Percentiles rank a stretch among this genome's conserved stretches.
Evolutionary conservation across 2,113 vertebrate genomes (phyloP).

Genomic region (Hypomesus transpacificus): DNA sequence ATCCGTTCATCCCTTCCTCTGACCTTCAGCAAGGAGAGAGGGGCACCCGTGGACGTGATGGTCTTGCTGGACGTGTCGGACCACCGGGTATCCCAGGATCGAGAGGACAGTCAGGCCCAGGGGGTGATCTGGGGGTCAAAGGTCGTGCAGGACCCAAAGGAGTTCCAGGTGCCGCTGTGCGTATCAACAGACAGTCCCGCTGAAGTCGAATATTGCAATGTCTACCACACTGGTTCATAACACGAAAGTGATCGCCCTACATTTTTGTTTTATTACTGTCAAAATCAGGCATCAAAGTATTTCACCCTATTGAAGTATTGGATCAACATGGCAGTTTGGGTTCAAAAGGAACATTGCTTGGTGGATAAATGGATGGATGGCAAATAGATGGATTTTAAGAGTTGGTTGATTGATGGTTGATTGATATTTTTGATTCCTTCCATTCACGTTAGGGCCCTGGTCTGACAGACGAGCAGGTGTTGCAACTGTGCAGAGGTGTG

Average conservation of each 20-base stretch:
- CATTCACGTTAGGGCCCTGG: conserved; percentile 65
- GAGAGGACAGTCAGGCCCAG: conserved; percentile 63
- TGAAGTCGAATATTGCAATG: too few species aligned
- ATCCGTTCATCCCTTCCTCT: background rate
- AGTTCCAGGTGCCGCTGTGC: conserved; percentile 64
- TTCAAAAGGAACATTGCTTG: too few species aligned
- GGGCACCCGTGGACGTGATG: conserved; percentile 56
- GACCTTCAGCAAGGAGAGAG: conserved; percentile 62
- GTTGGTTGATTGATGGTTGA: background rate
- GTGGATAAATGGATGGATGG: too few species aligned
- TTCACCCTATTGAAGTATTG: too few species aligned
- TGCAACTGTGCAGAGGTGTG: conserved; percentile 71
- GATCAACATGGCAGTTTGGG: too few species aligned
- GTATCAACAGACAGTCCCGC: conserved; percentile 26
- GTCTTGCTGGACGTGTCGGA: conserved; percentile 60
- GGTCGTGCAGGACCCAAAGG: conserved; percentile 70
- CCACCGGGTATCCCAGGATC: conserved; percentile 70
- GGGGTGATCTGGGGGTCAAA: conserved; percentile 65
- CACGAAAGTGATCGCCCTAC: too few species aligned
- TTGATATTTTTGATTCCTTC: background rate
- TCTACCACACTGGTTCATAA: too few species aligned
- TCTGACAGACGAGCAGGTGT: conserved; percentile 72
- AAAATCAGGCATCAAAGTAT: too few species aligned
- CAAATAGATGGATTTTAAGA: too few species aligned
- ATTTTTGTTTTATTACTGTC: too few species aligned